Base-by-base conservation (phyloP, 2,113 vertebrate species). In the Urocolius indicus region DNA sequence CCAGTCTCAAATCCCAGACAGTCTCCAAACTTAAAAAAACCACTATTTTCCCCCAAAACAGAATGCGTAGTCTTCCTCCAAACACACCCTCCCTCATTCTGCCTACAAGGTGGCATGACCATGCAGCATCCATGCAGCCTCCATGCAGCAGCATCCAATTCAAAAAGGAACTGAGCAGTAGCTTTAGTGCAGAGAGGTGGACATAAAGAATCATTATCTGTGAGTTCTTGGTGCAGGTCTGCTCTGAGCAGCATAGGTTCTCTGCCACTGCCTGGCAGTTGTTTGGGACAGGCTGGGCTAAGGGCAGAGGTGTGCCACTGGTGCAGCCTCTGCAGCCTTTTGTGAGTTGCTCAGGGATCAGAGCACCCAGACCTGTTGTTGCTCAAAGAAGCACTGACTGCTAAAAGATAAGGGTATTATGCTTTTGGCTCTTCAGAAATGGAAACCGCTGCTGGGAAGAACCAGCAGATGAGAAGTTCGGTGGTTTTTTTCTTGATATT, bases 401-500 rank as follows among this genome's bases (percentile, higher is more conserved):
- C 78, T 85, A 19, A 57, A 82, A 84, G 22, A 21, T 18, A 5
- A 2, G 68, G 27, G 22, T 51, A 7, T 49, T 83, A 55, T 92
- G 19, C 58, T 58, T 80, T 49, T 57, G 43, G 34, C 62, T 81
- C 34, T 67, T 80, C 21, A 72, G 46, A 58, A 90, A 27, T 9
- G 7, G 41, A 21, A 21, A 63, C 46, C 55, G 66, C 36, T 9
- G 2, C 14, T 73, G 63, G 75, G 55, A 30, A 81, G n/a, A 55
- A 55, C 19, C 32, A 62, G 68, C 29, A 74, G 34, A 63, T 63
- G 59, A 54, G 41, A 65, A 49, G 30, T 32, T 74, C 5, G 17
- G 22, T 10, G 11, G 0, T 0, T 74, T 63, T 11, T 7, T 1
- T 41, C 38, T 41, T 41, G 9, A 0, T 22, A 16, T 41, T 79